phyloP scores from a whole-genome alignment of 2,797 vertebrate genomes.

The Odontamblyopus rebecca region DNA sequence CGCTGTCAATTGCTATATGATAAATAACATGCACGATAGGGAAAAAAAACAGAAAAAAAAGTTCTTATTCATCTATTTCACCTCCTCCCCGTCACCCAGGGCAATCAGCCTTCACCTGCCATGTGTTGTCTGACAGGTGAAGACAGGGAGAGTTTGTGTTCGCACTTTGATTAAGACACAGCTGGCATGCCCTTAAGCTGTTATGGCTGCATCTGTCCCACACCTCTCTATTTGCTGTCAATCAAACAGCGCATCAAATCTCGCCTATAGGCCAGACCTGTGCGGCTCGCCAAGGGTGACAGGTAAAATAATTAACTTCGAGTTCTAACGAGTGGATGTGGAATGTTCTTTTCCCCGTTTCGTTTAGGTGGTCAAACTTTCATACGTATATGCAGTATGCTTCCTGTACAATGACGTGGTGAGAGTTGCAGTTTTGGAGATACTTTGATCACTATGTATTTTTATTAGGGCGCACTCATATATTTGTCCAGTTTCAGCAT shows the following conservation, averaged over 20 bases:
- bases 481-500: too few species aligned
- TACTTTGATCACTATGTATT: too few species aligned
- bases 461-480: too few species aligned
- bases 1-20: neutral
- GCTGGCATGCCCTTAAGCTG: conserved; percentile 2
- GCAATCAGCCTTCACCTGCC: neutral
- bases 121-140: neutral
- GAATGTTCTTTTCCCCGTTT: neutral
- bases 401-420: too few species aligned
- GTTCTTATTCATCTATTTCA: neutral
- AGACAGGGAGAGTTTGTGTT: neutral
- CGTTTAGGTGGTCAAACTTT: neutral
- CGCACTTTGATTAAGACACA: conserved; percentile 8
- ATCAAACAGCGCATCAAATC: neutral
- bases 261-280: neutral
- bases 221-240: neutral
- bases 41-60: neutral
- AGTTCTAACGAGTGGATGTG: neutral
- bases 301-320: neutral
- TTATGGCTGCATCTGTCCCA: conserved; percentile 5
- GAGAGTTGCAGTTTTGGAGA: too few species aligned
- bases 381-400: neutral
- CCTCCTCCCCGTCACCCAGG: neutral
- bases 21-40: neutral
- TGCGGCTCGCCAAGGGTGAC: neutral